Evolutionary conservation across 1,140 invertebrate species (phyloP).

Genomic region (Parapsyche elsis): DNA sequence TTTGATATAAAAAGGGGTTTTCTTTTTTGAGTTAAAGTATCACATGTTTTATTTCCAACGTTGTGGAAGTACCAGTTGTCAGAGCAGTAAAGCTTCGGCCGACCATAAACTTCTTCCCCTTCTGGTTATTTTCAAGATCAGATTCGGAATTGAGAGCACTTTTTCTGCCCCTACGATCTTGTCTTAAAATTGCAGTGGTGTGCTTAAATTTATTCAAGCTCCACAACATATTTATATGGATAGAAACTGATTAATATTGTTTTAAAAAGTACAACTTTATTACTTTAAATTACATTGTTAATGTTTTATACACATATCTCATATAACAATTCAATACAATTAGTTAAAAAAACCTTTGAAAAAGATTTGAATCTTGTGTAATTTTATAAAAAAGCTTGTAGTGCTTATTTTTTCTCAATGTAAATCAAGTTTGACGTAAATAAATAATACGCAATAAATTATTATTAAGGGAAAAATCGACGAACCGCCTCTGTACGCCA

Average conservation of each 20-base stretch:
- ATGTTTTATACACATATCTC: no score
- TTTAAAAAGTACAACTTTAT: no score
- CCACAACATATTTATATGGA: no score
- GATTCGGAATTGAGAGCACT: constrained; percentile 51
- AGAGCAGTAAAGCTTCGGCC: constrained; percentile 20
- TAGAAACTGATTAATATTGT: no score
- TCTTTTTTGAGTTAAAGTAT: constrained; percentile 1
- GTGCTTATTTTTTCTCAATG: no score
- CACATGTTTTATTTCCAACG: background rate
- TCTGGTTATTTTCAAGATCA: constrained; percentile 53
- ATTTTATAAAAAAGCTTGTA: no score
- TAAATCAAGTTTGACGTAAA: no score
- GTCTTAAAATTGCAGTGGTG: constrained; percentile 50
- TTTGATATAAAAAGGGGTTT: background rate
- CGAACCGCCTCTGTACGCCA: background rate
- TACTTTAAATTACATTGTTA: no score
- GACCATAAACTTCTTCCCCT: constrained; percentile 49
- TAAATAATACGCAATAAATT: no score
- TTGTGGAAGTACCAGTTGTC: constrained; percentile 24
- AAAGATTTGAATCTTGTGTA: no score
- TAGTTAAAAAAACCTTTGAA: no score
- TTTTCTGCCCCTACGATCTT: constrained; percentile 53
- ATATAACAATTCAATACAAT: no score
- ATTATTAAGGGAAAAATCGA: background rate
- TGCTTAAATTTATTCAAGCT: constrained; percentile 20